Base-by-base conservation (phyloP, 2,797 vertebrate species). In the Paguma larvata region DNA sequence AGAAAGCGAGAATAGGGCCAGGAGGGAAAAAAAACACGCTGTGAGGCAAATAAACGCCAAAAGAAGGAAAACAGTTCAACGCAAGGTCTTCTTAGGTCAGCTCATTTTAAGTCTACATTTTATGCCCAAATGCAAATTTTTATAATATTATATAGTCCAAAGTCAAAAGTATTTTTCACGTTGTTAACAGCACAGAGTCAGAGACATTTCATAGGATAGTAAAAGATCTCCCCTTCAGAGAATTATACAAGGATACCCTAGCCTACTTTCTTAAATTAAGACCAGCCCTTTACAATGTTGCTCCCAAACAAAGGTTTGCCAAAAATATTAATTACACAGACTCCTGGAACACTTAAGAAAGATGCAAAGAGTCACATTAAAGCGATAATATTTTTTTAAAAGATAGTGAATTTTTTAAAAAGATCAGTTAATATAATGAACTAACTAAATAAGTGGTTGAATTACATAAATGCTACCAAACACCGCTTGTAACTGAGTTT, bases 71-170 rank as follows among this genome's bases (percentile, higher is more conserved):
- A 32, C 75, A 75, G 97, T 77, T 87, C 62, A 96, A 91, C 0
- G 0, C 5, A 16, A 95, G 73, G 97, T 84, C 79, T 82, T 85
- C 83, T 82, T 85, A 80, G 88, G 96, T 94, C 92, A 97, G 96
- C 96, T 82, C 30, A 91, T 96, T 97, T 97, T 51, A 89, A 97
- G 87, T 34, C 90, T 63, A 90, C 34, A 27, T 89, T 95, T 97
- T 97, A 75, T 89, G 79, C 89, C 51, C 65, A 96, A 87, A 96
- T 96, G 95, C 94, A 96, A 89, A 94, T 91, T 95, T 97, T 89
- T 46, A 72, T 84, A 78, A 59, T 89, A 89, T 95, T 79, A 93
- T 63, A 27, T 30, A 34, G 78, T 78, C 92, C 56, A 73, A 95
- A 97, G 92, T 95, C 85, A 53, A 95, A 95, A 92, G 79, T 59